Evolutionary conservation across 2,113 vertebrate genomes (phyloP), one percentile per base, ranked within the genome.

Genomic region (Ifrita kowaldi): DNA sequence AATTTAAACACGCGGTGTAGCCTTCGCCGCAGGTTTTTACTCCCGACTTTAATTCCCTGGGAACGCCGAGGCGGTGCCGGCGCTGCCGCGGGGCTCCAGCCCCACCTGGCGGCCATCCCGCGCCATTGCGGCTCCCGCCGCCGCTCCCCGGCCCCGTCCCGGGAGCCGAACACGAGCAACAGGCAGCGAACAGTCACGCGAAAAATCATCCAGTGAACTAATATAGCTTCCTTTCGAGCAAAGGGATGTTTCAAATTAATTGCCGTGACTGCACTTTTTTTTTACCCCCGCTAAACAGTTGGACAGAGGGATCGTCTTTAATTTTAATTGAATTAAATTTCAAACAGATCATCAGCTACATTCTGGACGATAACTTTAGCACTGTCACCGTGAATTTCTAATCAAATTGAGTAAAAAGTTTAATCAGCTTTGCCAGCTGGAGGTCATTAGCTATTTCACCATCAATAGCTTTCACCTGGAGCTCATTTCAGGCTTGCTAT

Each of bases 1-100:
- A n/a, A n/a, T n/a, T n/a, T n/a, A n/a, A n/a, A 7, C 41, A 1
- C 1, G 1, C 18, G 3, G 1, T 1, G 2, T 1, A 12, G 12
- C 49, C 24, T 49, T 10, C 4, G 17, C 41, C 14, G 1, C 14
- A 1, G 32, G 1, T 7, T 26, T 24, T 16, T 0, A 7, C 7
- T 64, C 28, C 62, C 7, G 62, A 1, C 5, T 32, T 22, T 9
- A 0, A 7, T 24, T 56, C 42, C 68, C 24, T 3, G 35, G 30
- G 2, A 56, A 0, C 0, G 49, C 69, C 41, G 13, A 5, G 68
- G 26, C 35, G 5, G 1, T 14, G 64, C 64, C 8, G 64, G 7
- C 0, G 49, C 50, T 75, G 52, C 60, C 52, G 71, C 84, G 53
- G 23, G 53, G 32, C 73, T 77, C 53, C 33, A 6, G 63, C 84